Evolutionary conservation across 2,797 vertebrate genomes (phyloP).

Genomic region (Masticophis lateralis): DNA sequence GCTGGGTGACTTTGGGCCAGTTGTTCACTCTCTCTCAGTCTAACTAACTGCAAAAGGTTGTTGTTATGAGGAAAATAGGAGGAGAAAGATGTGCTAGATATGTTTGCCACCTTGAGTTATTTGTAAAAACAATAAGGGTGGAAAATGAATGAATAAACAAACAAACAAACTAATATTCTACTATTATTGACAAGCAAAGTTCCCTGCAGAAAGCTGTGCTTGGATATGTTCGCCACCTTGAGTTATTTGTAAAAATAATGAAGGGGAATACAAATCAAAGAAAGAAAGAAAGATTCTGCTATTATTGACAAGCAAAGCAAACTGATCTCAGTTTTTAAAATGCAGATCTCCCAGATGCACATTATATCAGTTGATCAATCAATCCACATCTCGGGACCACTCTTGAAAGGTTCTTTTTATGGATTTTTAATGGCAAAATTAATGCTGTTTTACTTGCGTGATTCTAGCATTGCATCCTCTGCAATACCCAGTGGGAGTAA

Average conservation of each 20-base stretch:
- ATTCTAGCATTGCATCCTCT: neutral
- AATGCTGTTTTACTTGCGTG: neutral
- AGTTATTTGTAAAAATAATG: neutral
- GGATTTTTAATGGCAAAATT: neutral
- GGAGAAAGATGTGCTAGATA: too few relatives aligned
- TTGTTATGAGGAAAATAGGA: too few relatives aligned
- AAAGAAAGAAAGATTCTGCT: neutral
- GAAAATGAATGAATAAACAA: too few relatives aligned
- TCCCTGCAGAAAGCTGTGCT: too few relatives aligned
- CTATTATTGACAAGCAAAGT: too few relatives aligned
- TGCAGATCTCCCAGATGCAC: neutral
- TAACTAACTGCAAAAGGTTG: too few relatives aligned
- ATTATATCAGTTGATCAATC: neutral
- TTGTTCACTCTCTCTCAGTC: too few relatives aligned
- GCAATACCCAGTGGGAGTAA: neutral
- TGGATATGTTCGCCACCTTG: neutral
- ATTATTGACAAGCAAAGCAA: neutral
- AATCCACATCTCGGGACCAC: neutral
- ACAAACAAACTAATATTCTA: too few relatives aligned
- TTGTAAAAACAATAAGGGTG: too few relatives aligned
- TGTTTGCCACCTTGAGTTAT: too few relatives aligned
- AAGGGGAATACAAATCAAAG: neutral
- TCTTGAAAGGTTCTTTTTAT: neutral
- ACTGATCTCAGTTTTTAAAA: neutral
- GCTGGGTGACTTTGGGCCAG: too few relatives aligned